These are phyloP conservation scores for Terrapene triunguis DNA, from an alignment of 2,113 vertebrate species.

Conservation along the genomic window DNA sequence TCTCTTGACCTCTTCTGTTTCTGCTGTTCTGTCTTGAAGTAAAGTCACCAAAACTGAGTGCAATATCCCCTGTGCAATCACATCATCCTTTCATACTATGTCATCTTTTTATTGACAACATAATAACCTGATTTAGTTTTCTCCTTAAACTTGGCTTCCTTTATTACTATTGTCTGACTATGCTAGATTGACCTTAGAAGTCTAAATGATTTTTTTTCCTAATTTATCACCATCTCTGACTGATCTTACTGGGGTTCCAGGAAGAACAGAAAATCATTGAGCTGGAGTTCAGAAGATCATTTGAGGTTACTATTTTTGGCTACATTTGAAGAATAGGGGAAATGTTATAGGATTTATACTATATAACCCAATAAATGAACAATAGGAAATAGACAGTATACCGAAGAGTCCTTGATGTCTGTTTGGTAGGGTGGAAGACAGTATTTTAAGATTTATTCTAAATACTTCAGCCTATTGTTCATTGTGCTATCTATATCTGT, in stretches of 20 bases:
- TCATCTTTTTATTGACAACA: background rate
- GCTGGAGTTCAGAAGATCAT: background rate
- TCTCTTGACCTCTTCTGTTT: background rate
- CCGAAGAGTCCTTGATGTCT: background rate
- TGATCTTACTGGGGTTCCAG: background rate
- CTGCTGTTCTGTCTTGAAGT: background rate
- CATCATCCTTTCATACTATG: background rate
- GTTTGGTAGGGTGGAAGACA: background rate
- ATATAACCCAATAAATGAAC: background rate
- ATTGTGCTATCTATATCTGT: background rate
- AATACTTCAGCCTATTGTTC: background rate
- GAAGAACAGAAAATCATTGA: background rate
- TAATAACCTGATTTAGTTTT: background rate
- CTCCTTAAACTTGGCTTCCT: background rate
- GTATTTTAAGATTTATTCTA: background rate
- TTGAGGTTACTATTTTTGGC: background rate
- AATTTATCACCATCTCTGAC: background rate
- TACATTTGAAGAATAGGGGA: background rate
- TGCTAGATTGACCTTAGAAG: background rate
- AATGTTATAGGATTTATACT: background rate
- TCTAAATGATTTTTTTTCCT: background rate
- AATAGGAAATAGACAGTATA: background rate
- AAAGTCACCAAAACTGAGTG: background rate
- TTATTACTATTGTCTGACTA: background rate
- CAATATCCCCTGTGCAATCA: background rate